These are phyloP conservation scores for Polyergus mexicanus DNA, from an alignment of 1,140 invertebrate genomes.

Conservation along the genomic window DNA sequence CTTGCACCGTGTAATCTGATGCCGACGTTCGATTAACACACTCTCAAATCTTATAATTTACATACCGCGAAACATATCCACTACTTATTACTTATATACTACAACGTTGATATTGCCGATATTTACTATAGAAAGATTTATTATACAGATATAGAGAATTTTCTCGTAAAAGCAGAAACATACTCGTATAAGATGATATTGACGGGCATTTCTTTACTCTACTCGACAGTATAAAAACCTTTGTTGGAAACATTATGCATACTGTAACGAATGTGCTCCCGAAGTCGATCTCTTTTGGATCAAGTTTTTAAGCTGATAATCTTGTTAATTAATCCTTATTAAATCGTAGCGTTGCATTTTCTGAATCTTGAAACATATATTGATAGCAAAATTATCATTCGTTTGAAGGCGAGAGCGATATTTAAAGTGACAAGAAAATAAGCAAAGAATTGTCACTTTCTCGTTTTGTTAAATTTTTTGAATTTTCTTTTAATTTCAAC, in stretches of 20 bases:
- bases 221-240: slow-evolving; percentile 43
- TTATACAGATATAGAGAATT: slow-evolving; percentile 35
- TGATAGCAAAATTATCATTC: neutral
- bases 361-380: slow-evolving; percentile 7
- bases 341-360: neutral
- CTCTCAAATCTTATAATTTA: slow-evolving; percentile 14
- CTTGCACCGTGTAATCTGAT: slow-evolving; percentile 4
- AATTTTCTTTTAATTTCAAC: slow-evolving; percentile 2
- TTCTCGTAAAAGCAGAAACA: slow-evolving; percentile 45
- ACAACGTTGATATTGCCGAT: slow-evolving; percentile 31
- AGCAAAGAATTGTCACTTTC: neutral
- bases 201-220: slow-evolving; percentile 4
- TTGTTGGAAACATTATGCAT: slow-evolving; percentile 16
- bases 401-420: neutral
- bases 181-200: slow-evolving; percentile 30
- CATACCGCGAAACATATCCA: slow-evolving; percentile 45
- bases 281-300: slow-evolving; percentile 45
- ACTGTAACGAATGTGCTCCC: slow-evolving; percentile 12
- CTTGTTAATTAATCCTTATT: slow-evolving; percentile 28
- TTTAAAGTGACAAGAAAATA: neutral
- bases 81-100: neutral
- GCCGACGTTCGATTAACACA: slow-evolving; percentile 18
- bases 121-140: neutral
- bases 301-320: slow-evolving; percentile 26
- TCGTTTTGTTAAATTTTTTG: neutral